These are phyloP conservation scores for Gobionotothen gibberifrons DNA, from an alignment of 2,797 vertebrate species.

Conservation along the genomic window DNA sequence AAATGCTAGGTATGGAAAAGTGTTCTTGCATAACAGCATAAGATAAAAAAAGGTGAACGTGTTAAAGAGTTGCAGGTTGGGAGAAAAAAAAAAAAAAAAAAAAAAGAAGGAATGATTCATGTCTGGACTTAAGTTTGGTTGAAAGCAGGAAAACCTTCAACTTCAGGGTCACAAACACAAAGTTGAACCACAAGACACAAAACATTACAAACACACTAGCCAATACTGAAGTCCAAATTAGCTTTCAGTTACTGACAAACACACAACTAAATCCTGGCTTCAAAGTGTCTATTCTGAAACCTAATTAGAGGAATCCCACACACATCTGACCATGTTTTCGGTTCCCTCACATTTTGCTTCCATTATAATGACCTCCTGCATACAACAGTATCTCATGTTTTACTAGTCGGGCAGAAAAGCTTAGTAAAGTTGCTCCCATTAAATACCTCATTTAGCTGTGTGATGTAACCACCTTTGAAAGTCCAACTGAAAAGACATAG, in stretches of 20 bases:
- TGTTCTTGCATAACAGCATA: neutral
- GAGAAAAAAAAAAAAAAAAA: neutral
- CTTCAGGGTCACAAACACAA: neutral
- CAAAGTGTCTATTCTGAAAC: neutral
- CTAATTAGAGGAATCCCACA: neutral
- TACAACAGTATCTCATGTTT: slow-evolving; percentile 23
- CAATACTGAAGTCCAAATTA: neutral
- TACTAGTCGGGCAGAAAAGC: slow-evolving; percentile 26
- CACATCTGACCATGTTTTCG: neutral
- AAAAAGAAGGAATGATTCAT: neutral
- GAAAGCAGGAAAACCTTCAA: neutral
- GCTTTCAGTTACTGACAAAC: neutral
- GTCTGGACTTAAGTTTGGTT: neutral
- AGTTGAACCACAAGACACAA: neutral
- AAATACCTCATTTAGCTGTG: slow-evolving; percentile 57
- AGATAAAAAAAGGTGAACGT: neutral
- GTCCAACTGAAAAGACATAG: slow-evolving; percentile 66
- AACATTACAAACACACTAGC: neutral
- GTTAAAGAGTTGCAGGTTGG: neutral
- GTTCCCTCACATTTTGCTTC: slow-evolving; percentile 11
- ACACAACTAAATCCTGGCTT: neutral
- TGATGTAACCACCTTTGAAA: slow-evolving; percentile 68
- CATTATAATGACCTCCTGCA: slow-evolving; percentile 15
- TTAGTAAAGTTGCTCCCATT: slow-evolving; percentile 25
- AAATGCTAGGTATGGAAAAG: neutral